Evolutionary conservation across 2,888 invertebrate species (phyloP).

Genomic region (Strigamia transsilvanica): DNA sequence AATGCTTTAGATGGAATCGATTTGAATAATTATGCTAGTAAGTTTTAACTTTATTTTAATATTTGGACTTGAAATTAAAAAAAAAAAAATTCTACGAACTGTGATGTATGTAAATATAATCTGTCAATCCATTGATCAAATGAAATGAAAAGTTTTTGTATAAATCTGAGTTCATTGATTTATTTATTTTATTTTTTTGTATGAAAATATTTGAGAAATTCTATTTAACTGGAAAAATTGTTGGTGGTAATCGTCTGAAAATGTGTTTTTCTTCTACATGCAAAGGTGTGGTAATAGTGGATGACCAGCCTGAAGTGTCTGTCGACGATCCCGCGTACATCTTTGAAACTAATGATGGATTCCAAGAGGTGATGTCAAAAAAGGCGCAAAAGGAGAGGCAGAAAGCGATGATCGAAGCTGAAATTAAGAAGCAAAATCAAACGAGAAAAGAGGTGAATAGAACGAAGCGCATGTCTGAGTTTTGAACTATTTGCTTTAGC

Average conservation of each 20-base stretch:
- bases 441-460: constrained; percentile 60
- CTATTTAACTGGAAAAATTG: not conserved
- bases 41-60: constrained; percentile 58
- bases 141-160: constrained; percentile 23
- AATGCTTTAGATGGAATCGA: constrained; percentile 69
- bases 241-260: constrained; percentile 40
- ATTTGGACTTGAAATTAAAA: not conserved
- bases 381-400: constrained; percentile 73
- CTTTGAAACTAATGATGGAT: constrained; percentile 69
- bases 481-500: constrained; percentile 1
- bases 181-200: not conserved
- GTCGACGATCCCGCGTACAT: constrained; percentile 65
- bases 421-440: constrained; percentile 62
- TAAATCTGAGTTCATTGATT: constrained; percentile 27
- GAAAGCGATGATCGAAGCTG: constrained; percentile 63
- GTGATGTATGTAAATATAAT: constrained; percentile 49
- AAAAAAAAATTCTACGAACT: not conserved
- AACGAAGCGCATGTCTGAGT: not conserved
- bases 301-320: constrained; percentile 67
- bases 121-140: constrained; percentile 52
- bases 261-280: constrained; percentile 46
- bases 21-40: constrained; percentile 69
- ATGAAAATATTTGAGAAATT: not conserved
- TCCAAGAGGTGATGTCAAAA: constrained; percentile 85
- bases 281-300: constrained; percentile 68